Base-by-base conservation (phyloP, 2,113 vertebrate genomes). In the Carettochelys insculpta region DNA sequence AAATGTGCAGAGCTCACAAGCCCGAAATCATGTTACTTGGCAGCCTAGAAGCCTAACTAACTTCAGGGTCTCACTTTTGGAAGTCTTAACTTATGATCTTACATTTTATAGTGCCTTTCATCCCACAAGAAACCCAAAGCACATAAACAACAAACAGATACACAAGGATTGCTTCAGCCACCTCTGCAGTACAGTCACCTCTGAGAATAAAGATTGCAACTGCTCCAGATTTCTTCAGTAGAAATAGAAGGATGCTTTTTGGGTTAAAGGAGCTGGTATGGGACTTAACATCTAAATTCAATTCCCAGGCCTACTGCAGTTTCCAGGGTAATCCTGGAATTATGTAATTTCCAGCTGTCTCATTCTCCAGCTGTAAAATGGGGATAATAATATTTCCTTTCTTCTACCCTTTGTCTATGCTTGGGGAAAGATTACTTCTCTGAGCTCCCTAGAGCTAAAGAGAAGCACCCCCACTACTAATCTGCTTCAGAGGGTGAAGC, bases 291-390 rank as follows among this genome's bases (percentile, higher is more conserved):
- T 43, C 75, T 92, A 89, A 75, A 80, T 24, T 86, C 86, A 76
- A 6, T n/a, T 29, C 27, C 48, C 0, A 0, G 34, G 51, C 41
- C 83, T 86, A 51, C 52, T 77, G 80, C 78, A 83, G 68, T 38
- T 0, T 3, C 52, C 5, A 4, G 11, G 25, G 11, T 0, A 47
- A 87, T 11, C 47, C 47, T 81, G 61, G 68, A 81, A 90, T 0
- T 0, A 58, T 47, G 3, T 52, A 85, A 48, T 75, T 41, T 75
- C 25, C 22, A 41, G 34, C 3, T 77, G 48, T 48, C 48, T 50
- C 7, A 31, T 76, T 51, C 77, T 34, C n/a, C 58, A 84, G 31
- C 80, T 38, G 8, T 87, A 81, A 86, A 92, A 29, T 20, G 20
- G 7, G 14, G 77, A 53, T 41, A 43, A 0, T 22, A 19, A 4